Base-by-base conservation (phyloP, 2,797 vertebrate species). In the Siniperca undulata region DNA sequence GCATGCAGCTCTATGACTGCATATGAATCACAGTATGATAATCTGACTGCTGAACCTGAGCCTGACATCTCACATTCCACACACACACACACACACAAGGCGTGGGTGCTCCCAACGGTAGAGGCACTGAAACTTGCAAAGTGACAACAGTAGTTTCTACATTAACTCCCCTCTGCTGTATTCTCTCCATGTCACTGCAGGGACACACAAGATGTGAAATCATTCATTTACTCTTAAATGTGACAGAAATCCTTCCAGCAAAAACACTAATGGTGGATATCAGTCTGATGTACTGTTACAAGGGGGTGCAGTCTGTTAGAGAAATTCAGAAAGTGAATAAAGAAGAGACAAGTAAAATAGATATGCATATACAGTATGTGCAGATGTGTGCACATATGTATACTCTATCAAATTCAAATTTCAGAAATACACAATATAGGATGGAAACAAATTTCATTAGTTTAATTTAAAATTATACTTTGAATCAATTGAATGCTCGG, bases 1-100 rank as follows among this genome's bases (percentile, higher is more conserved):
- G 75, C 90, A 87, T 70, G 89, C 69, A 84, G 77, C 84, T 70
- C 78, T 42, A 30, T 86, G 77, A 81, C 75, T 55, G 10, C 50
- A 56, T 27, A 72, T 88, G 84, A 90, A 78, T 89, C 85, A 89
- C 34, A 44, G 52, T 46, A 12, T 22, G 42, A 81, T 67, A 67
- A 80, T 90, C 50, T 77, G 79, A 84, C 0, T 46, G 74, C n/a
- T 90, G 86, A 85, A 84, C 65, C 75, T 17, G 61, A 77, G 78
- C 80, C 81, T 75, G 30, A n/a, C 44, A 30, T 44, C 22, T 17
- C 74, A 61, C 59, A 50, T 19, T 64, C 68, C 67, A 30, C 67
- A 22, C 70, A 67, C 55, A 34, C 48, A 42, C 65, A 70, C 40
- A 81, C 22, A 74, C n/a, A 30, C 6, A 30, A 4, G 3, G 27